Base-by-base conservation (phyloP, 2,888 invertebrate genomes). In the Andricus quercusramuli region DNA sequence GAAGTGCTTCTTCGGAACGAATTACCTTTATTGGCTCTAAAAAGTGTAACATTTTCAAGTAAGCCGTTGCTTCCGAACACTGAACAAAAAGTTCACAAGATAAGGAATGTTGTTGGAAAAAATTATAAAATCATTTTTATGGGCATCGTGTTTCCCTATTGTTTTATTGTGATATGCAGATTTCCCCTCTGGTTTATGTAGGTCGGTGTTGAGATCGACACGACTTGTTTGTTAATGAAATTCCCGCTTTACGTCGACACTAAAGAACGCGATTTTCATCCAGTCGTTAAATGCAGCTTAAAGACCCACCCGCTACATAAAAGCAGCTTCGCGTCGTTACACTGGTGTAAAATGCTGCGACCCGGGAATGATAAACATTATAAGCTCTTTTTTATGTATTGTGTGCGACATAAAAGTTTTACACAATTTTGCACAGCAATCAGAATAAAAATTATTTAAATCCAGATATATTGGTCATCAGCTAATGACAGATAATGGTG, bases 231-330 rank as follows among this genome's bases (percentile, higher is more conserved):
- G n/a, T 41, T 68, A 68, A 68, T 68, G 68, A 68, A 68, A 68
- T 44, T 22, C 44, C 25, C 17, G 44, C 25, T 68, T 68, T 47
- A 68, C 44, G 68, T 68, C 22, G 68, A 68, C 25, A 68, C 22
- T 68, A 68, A 68, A 68, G 68, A 68, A 68, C 44, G 25, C 41
- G 44, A 47, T 68, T 68, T 47, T 47, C 68, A 68, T 44, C 41
- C 44, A 68, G 68, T 68, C 22, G 68, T 68, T 68, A 68, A 68
- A 68, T 44, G 44, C 56, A 56, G 44, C 68, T 68, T 47, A 17
- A 68, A 47, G 68, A 47, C 68, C 22, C 44, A 25, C 22, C 22
- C 44, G 44, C 41, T 68, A 41, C 68, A 68, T 68, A 44, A 68
- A 68, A 41, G 44, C 13, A 41, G 41, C 25, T 41, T 68, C 17